Evolutionary conservation across 2,797 vertebrate species (phyloP).

Genomic region (Pipistrellus nathusii): DNA sequence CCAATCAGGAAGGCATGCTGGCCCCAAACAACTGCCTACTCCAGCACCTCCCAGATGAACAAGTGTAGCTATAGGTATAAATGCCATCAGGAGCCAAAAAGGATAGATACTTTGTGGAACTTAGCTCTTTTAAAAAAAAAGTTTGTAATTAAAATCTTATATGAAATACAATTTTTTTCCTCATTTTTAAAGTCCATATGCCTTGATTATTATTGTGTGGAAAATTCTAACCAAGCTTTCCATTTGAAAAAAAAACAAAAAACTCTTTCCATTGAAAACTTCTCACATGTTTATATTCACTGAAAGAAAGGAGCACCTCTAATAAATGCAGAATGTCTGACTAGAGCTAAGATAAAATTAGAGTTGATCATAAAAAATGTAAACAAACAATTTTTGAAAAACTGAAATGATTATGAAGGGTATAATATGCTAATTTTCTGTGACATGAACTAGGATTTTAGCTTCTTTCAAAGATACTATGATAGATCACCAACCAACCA

Average conservation of each 20-base stretch:
- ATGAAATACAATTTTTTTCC: not conserved
- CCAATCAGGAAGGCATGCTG: not conserved
- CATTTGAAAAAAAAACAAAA: not conserved
- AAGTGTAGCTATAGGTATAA: not conserved
- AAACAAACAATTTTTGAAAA: not conserved
- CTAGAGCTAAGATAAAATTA: not conserved
- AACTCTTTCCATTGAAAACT: not conserved
- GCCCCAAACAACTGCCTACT: not conserved
- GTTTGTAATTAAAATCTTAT: not conserved
- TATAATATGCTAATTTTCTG: not conserved
- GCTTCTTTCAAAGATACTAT: not conserved
- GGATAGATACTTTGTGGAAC: not conserved
- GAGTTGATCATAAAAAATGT: constrained; percentile 24
- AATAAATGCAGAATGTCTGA: not conserved
- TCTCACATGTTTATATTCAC: not conserved
- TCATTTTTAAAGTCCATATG: not conserved
- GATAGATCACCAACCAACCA: not conserved
- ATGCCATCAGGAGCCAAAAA: not conserved
- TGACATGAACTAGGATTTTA: not conserved
- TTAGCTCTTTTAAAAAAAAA: not conserved
- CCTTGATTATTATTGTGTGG: not conserved
- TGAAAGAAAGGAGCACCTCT: not conserved
- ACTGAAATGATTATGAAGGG: constrained; percentile 14
- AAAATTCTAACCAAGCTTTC: not conserved
- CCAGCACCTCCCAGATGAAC: not conserved